A percentile compares a stretch with the other conserved stretches of the same genome.
Conservation (phyloP, 2,113 vertebrate genomes). For the Anser cygnoides region DNA sequence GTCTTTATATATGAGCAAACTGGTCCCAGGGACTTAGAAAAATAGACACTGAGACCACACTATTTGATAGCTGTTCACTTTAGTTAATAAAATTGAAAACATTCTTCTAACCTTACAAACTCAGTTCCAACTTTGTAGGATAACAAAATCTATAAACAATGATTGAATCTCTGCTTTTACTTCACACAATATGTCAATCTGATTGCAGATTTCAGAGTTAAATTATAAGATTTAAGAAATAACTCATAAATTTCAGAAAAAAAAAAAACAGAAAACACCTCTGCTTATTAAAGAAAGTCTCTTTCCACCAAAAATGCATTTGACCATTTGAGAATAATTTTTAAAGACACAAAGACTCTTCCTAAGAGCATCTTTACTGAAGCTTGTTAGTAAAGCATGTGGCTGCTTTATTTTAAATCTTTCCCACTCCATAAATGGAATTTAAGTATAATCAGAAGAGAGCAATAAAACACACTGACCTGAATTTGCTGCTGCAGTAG, state of each 20-base stretch:
- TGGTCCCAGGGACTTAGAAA: neutral
- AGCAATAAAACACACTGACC: conserved; percentile 89
- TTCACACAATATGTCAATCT: neutral
- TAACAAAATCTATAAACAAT: neutral
- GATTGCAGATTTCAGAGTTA: conserved; percentile 19
- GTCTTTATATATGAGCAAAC: neutral
- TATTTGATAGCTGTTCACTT: neutral
- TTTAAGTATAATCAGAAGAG: conserved; percentile 70
- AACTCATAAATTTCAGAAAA: conserved; percentile 5
- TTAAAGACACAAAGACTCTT: neutral
- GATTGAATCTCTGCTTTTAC: neutral
- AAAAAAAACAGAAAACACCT: neutral
- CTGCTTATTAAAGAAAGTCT: neutral
- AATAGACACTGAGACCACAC: no score
- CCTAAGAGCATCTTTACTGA: conserved; percentile 11
- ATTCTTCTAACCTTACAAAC: neutral
- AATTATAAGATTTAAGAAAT: conserved; percentile 12
- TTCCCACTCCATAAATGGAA: conserved; percentile 62
- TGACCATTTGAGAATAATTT: neutral
- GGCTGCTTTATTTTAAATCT: conserved; percentile 61
- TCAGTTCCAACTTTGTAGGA: neutral
- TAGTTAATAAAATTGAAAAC: neutral
- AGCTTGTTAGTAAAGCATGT: conserved; percentile 30
- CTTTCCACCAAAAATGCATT: neutral
- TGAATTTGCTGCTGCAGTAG: conserved; percentile 99